A percentile compares a stretch with the other conserved stretches of the same genome.
phyloP scores from a whole-genome alignment of 2,113 vertebrate species.

The Hippocampus mohnikei region DNA sequence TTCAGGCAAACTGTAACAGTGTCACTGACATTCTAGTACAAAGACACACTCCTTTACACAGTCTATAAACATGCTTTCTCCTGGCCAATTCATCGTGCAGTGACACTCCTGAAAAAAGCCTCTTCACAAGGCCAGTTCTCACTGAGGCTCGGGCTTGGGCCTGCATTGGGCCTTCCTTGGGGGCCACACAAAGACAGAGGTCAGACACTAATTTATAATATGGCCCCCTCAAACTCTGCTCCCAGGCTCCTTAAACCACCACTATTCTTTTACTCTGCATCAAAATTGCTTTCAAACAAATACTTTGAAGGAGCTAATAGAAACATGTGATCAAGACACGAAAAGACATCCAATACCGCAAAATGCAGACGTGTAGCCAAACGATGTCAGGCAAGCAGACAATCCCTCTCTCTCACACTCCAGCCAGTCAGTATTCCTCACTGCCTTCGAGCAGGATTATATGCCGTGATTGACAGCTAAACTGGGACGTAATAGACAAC shows the following conservation, averaged over 20 bases:
- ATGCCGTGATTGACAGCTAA: constrained; percentile 61
- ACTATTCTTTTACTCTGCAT: constrained; percentile 30
- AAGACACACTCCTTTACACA: constrained; percentile 88
- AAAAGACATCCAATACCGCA: background rate
- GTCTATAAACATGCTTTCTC: constrained; percentile 88
- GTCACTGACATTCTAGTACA: constrained; percentile 85
- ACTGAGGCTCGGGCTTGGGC: constrained; percentile 59
- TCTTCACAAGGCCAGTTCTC: constrained; percentile 65
- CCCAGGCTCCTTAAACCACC: constrained; percentile 64
- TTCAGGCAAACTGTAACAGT: constrained; percentile 85
- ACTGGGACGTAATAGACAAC: constrained; percentile 57
- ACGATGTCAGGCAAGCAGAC: background rate
- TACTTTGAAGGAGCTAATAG: constrained; percentile 4
- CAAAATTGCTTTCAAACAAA: constrained; percentile 13
- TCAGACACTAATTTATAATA: constrained; percentile 78
- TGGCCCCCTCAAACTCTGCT: constrained; percentile 61
- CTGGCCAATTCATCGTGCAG: constrained; percentile 79
- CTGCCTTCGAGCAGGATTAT: constrained; percentile 34
- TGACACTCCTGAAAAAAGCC: constrained; percentile 79
- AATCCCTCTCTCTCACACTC: background rate
- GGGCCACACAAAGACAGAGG: constrained; percentile 68
- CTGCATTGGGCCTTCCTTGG: constrained; percentile 55
- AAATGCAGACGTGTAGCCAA: background rate
- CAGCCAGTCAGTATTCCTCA: constrained; percentile 16
- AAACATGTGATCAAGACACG: background rate